Percentiles rank a stretch among this genome's conserved stretches.
phyloP scores from a whole-genome alignment of 2,888 invertebrate species.

The Polia nebulosa region DNA sequence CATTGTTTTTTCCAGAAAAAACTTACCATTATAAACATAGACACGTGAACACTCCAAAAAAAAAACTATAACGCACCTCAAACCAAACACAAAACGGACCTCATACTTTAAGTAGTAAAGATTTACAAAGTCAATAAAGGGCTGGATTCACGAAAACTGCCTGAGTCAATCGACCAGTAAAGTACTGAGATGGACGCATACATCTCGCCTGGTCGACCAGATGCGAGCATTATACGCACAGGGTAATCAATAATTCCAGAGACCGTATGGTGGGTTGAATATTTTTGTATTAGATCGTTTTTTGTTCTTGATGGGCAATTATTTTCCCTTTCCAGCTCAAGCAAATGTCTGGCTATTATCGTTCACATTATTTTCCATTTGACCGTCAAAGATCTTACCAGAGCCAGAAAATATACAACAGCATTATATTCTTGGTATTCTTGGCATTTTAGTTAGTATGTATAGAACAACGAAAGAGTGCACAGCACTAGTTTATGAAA shows the following conservation, averaged over 20 bases:
- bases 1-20: too few relatives aligned
- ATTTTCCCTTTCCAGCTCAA: background rate
- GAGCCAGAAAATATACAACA: too few relatives aligned
- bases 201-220: constrained; percentile 34
- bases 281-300: background rate
- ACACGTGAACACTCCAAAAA: background rate
- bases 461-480: too few relatives aligned
- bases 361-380: too few relatives aligned
- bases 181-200: constrained; percentile 48
- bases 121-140: constrained; percentile 59
- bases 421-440: too few relatives aligned
- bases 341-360: too few relatives aligned
- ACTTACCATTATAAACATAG: too few relatives aligned
- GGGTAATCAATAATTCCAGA: constrained; percentile 39
- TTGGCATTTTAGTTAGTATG: too few relatives aligned
- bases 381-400: too few relatives aligned
- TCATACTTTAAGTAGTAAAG: constrained; percentile 34
- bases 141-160: constrained; percentile 47
- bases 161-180: constrained; percentile 51
- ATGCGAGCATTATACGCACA: constrained; percentile 20
- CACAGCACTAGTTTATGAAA: too few relatives aligned
- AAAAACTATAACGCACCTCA: constrained; percentile 1
- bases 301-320: constrained; percentile 8
- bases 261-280: background rate
- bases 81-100: constrained; percentile 26